Base-by-base conservation (phyloP, 92 coral and sea anemone species). In the Bergia puertoricense region DNA sequence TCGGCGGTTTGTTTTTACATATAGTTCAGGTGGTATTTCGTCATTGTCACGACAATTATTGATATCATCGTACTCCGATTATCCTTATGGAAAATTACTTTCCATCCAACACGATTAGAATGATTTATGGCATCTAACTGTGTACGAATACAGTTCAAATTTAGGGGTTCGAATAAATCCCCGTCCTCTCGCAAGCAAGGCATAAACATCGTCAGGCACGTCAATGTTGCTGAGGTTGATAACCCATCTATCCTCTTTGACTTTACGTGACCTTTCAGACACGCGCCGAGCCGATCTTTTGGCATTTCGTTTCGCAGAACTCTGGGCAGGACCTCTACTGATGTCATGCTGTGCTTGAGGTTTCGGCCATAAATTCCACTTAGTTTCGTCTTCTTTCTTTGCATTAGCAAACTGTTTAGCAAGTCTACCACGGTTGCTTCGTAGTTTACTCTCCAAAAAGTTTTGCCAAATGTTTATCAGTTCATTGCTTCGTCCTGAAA, bases 101-200 rank as follows among this genome's bases (percentile, higher is more conserved):
- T 81, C 73, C 85, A 56, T n/a, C 85, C 85, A 65, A 81, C 85
- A 41, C 41, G 71, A 66, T 81, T 81, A 36, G 85, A 81, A 66
- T 81, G 85, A 81, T 57, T 57, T 18, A 81, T 10, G 45, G 85
- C 74, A 56, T 56, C 85, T 43, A 81, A 67, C 54, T 81, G 85
- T 30, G 74, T 10, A 57, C 38, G 85, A 30, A 30, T 81, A 18
- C 38, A 38, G 81, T 77, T 77, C 59, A 77, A 16, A 77, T 14
- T 77, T 77, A 13, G 81, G 81, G 3, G 81, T 77, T 11, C 41
- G 62, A 77, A 77, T 77, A 77, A 77, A 77, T 77, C 39, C 81
- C 20, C 0, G 72, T 42, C 72, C 20, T 51, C 85, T 0, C 41
- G 85, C 72, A 38, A 81, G 74, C 2, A 81, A 59, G 48, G 85